Conservation (phyloP, 2,888 invertebrate species). For the Melieria omissa region DNA sequence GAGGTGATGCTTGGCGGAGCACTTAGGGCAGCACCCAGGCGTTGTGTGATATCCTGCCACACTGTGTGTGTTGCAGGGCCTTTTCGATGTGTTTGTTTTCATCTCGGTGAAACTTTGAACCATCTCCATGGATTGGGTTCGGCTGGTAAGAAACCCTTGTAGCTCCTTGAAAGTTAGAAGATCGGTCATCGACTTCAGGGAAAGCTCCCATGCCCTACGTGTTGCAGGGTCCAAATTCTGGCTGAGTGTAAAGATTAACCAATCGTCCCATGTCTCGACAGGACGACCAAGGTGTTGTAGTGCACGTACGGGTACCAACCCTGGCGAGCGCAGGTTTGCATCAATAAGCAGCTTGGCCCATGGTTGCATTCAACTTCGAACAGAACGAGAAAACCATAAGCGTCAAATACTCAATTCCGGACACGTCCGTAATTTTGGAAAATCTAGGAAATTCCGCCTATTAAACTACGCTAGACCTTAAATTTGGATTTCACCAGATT, state of each 20-base stretch:
- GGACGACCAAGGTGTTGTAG: conserved; percentile 22
- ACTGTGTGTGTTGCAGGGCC: neutral
- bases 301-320: neutral
- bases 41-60: neutral
- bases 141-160: neutral
- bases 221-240: conserved; percentile 24
- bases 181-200: conserved; percentile 4
- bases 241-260: conserved; percentile 19
- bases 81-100: too few species aligned
- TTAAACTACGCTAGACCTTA: conserved; percentile 27
- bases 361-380: too few species aligned
- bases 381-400: neutral
- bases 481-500: conserved; percentile 33
- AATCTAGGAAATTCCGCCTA: conserved; percentile 27
- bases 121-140: too few species aligned
- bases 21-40: neutral
- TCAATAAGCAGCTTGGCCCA: too few species aligned
- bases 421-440: conserved; percentile 15
- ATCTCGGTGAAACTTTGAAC: too few species aligned
- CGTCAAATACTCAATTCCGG: conserved; percentile 22
- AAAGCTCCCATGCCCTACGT: conserved; percentile 24
- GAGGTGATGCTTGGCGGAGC: neutral
- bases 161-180: conserved; percentile 17
- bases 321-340: too few species aligned
- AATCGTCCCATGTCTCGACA: conserved; percentile 28